Conservation (phyloP, 92 coral and sea anemone species). For the Parazoanthus darwini region DNA sequence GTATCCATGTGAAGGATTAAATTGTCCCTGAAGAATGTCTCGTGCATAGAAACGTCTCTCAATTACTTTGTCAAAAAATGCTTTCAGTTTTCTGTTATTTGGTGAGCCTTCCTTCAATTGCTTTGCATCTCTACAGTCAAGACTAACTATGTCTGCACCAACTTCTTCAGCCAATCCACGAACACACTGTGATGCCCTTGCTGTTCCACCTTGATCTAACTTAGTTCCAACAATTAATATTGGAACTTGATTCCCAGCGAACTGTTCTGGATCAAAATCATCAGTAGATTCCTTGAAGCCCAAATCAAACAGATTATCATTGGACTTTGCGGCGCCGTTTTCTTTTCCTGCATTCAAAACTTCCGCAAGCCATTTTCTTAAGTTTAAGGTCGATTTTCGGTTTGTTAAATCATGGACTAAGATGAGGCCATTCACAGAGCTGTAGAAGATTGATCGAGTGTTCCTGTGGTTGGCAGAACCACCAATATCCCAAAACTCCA, state of each 20-base stretch:
- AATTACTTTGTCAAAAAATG: conserved; percentile 89
- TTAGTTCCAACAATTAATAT: conserved; percentile 94
- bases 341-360: conserved; percentile 87
- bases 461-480: conserved; percentile 96
- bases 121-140: conserved; percentile 78
- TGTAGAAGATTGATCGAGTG: conserved; percentile 91
- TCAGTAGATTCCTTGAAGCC: conserved; percentile 62
- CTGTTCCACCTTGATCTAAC: conserved; percentile 87
- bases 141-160: conserved; percentile 90
- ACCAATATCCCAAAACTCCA: conserved; percentile 98
- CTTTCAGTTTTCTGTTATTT: conserved; percentile 66
- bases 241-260: conserved; percentile 97
- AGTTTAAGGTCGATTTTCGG: conserved; percentile 89
- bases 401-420: conserved; percentile 98
- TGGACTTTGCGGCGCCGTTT: conserved; percentile 44
- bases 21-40: conserved; percentile 50
- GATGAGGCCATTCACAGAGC: conserved; percentile 91
- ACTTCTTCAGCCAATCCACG: conserved; percentile 95
- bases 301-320: conserved; percentile 74
- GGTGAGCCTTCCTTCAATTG: conserved; percentile 74
- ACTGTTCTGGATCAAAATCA: conserved; percentile 93
- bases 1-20: conserved; percentile 58
- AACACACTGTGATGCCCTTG: conserved; percentile 73
- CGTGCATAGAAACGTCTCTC: conserved; percentile 88
- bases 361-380: conserved; percentile 91